These are phyloP conservation scores for Malurus elegans DNA, from an alignment of 2,113 vertebrate genomes.

Conservation along the genomic window DNA sequence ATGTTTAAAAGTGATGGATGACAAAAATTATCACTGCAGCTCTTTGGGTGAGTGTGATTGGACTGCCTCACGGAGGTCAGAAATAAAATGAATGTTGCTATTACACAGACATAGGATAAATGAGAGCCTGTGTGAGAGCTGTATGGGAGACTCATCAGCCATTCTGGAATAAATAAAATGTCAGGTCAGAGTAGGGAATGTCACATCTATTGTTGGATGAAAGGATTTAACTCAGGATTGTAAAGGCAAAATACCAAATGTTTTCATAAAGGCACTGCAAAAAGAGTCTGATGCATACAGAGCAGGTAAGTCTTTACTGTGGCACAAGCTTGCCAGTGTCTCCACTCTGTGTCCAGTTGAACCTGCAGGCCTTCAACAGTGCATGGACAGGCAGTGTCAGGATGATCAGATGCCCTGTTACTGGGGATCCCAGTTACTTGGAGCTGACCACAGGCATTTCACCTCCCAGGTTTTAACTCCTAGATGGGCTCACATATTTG, in stretches of 20 bases:
- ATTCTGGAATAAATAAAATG: neutral
- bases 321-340: neutral
- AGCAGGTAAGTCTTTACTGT: neutral
- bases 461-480: neutral
- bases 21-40: neutral
- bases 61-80: neutral
- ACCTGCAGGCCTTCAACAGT: neutral
- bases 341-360: rapidly evolving
- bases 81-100: neutral
- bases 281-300: neutral
- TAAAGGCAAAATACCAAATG: neutral
- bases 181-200: neutral
- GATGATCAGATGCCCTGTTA: neutral
- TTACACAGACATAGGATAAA: neutral
- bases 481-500: neutral
- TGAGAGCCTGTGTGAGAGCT: neutral
- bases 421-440: neutral
- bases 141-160: neutral
- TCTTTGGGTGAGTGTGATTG: neutral
- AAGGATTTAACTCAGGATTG: neutral
- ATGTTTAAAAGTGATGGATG: neutral
- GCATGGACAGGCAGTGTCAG: neutral
- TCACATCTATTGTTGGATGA: neutral
- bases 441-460: neutral
- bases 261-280: neutral